Evolutionary conservation across 2,888 invertebrate species (phyloP).

Genomic region (Macaria notata): DNA sequence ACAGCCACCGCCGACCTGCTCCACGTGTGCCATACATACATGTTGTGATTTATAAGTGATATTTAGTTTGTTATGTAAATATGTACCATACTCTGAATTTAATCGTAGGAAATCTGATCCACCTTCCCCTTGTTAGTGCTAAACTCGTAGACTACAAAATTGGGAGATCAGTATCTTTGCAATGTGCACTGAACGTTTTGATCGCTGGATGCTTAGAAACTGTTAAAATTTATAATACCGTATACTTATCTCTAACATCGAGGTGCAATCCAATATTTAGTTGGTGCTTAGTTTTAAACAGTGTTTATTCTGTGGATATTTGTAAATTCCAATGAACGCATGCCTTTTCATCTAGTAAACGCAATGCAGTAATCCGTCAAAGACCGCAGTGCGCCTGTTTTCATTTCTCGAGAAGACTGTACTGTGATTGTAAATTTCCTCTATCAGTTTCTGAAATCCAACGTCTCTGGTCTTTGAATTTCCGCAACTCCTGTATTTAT

Average conservation of each 20-base stretch:
- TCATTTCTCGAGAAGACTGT: not conserved
- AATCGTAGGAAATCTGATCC: slow-evolving; percentile 63
- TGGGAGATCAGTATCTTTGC: slow-evolving; percentile 23
- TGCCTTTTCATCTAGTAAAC: too few relatives aligned
- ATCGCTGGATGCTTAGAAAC: slow-evolving; percentile 10
- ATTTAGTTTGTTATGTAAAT: slow-evolving; percentile 81
- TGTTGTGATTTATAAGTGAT: slow-evolving; percentile 81
- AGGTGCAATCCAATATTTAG: too few relatives aligned
- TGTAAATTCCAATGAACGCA: too few relatives aligned
- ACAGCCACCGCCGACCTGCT: slow-evolving; percentile 60
- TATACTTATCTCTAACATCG: not conserved
- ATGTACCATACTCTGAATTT: slow-evolving; percentile 78
- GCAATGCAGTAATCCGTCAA: too few relatives aligned
- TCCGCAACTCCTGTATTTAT: slow-evolving; percentile 30
- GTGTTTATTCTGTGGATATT: too few relatives aligned
- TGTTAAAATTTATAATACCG: slow-evolving; percentile 3
- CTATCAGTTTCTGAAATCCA: slow-evolving; percentile 3
- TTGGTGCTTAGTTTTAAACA: too few relatives aligned
- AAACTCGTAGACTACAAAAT: slow-evolving; percentile 28
- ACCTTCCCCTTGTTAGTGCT: slow-evolving; percentile 53
- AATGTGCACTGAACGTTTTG: slow-evolving; percentile 26
- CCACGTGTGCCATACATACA: slow-evolving; percentile 79
- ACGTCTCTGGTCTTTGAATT: slow-evolving; percentile 22
- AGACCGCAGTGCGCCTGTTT: too few relatives aligned
- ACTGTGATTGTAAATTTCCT: slow-evolving; percentile 5